phyloP scores from a whole-genome alignment of 1,140 invertebrate genomes.

The Lutraria rhynchaena region DNA sequence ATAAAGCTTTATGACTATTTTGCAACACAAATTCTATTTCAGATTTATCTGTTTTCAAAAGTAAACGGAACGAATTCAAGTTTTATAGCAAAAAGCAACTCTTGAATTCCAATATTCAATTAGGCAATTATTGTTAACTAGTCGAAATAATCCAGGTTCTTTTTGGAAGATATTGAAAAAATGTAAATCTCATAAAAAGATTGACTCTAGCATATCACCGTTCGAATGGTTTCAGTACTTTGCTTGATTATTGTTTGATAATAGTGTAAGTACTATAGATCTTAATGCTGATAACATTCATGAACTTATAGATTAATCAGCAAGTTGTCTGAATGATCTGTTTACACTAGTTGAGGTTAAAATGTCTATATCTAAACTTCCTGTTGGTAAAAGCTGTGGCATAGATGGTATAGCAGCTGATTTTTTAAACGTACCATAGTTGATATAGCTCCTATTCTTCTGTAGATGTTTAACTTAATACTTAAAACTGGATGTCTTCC shows the following conservation, averaged over 20 bases:
- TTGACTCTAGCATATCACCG: neutral
- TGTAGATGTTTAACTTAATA: conserved; percentile 23
- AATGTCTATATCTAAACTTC: neutral
- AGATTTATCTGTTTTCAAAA: conserved; percentile 4
- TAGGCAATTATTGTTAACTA: neutral
- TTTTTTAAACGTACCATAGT: conserved; percentile 10
- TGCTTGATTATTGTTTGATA: neutral
- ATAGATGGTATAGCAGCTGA: conserved; percentile 28
- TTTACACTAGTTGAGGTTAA: conserved; percentile 27
- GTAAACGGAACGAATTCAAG: conserved; percentile 10
- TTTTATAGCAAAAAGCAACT: neutral
- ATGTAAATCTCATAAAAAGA: neutral
- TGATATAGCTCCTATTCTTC: conserved; percentile 1
- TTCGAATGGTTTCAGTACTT: conserved; percentile 10
- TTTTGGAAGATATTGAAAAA: conserved; percentile 12
- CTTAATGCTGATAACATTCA: neutral
- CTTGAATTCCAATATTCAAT: neutral
- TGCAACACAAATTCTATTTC: neutral
- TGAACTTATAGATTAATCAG: neutral
- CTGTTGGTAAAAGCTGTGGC: conserved; percentile 33
- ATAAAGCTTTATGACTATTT: conserved; percentile 3
- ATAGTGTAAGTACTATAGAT: neutral
- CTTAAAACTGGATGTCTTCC: conserved; percentile 9
- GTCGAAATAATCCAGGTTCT: conserved; percentile 7
- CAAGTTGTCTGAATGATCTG: neutral